A percentile compares a stretch with the other conserved stretches of the same genome.
phyloP scores from a whole-genome alignment of 1,140 invertebrate species.

The Varroa destructor region DNA sequence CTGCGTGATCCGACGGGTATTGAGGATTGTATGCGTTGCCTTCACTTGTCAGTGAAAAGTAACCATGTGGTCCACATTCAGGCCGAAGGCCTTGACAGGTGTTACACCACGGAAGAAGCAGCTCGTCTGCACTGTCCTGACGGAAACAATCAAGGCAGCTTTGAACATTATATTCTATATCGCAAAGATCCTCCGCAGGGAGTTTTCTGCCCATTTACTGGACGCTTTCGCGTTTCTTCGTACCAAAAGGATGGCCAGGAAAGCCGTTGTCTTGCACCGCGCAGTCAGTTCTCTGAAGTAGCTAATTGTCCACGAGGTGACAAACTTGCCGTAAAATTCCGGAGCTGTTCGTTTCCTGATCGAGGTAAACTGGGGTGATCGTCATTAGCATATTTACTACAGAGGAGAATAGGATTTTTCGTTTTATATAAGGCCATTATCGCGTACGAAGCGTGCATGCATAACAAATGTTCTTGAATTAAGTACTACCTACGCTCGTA shows the following conservation, averaged over 20 bases:
- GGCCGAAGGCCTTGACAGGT: constrained; percentile 49
- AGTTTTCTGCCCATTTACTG: constrained; percentile 54
- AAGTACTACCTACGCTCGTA: no score
- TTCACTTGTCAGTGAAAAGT: constrained; percentile 49
- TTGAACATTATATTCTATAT: constrained; percentile 45
- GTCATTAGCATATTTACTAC: no score
- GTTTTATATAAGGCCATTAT: no score
- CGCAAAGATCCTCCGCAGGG: constrained; percentile 44
- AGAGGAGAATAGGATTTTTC: no score
- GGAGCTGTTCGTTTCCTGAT: constrained; percentile 47
- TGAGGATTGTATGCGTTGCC: constrained; percentile 50
- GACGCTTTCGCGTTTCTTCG: constrained; percentile 48
- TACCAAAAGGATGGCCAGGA: constrained; percentile 48
- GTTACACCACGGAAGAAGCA: constrained; percentile 50
- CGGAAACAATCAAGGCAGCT: constrained; percentile 39
- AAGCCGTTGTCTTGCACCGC: constrained; percentile 46
- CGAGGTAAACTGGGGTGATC: constrained; percentile 41
- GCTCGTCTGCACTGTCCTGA: constrained; percentile 49
- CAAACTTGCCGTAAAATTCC: constrained; percentile 47
- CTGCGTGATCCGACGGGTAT: constrained; percentile 49
- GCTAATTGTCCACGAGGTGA: constrained; percentile 54
- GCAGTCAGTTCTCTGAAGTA: constrained; percentile 46
- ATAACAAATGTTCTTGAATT: no score
- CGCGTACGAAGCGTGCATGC: no score
- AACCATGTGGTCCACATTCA: constrained; percentile 53